A percentile compares a stretch with the other conserved stretches of the same genome.
Evolutionary conservation across 2,888 invertebrate genomes (phyloP).

Genomic region (Bellardia pandia): DNA sequence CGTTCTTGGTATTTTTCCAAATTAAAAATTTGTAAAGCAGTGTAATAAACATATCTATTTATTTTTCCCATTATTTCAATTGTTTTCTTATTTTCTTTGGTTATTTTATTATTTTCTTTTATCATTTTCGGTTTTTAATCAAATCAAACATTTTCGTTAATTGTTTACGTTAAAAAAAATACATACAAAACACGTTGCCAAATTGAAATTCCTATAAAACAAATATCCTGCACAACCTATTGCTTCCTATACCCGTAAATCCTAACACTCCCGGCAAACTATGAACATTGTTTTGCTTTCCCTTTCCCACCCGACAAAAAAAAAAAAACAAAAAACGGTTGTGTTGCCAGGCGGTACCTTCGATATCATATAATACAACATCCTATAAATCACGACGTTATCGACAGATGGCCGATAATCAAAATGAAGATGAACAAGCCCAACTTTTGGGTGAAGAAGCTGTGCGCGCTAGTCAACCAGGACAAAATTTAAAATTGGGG

Average conservation of each 20-base stretch:
- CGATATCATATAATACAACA: conserved; percentile 82
- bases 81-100: conserved; percentile 71
- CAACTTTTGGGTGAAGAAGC: conserved; percentile 98
- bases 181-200: conserved; percentile 52
- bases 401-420: conserved; percentile 97
- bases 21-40: too few relatives aligned
- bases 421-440: conserved; percentile 97
- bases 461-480: conserved; percentile 90
- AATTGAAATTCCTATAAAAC: conserved; percentile 63
- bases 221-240: conserved; percentile 64
- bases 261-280: conserved; percentile 37
- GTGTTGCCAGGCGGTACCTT: conserved; percentile 87
- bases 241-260: conserved; percentile 14
- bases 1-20: too few relatives aligned
- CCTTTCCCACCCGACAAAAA: conserved; percentile 52
- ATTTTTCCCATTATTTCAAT: conserved; percentile 72
- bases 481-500: conserved; percentile 99
- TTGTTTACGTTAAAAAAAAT: conserved; percentile 70
- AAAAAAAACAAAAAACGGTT: conserved; percentile 82
- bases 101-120: conserved; percentile 74
- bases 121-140: conserved; percentile 73
- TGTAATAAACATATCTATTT: conserved; percentile 38
- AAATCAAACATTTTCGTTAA: conserved; percentile 69
- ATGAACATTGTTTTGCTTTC: conserved; percentile 45
- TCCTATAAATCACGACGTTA: conserved; percentile 84